Evolutionary conservation across 2,797 vertebrate genomes (phyloP).

Genomic region (Halcyon chelicuti): DNA sequence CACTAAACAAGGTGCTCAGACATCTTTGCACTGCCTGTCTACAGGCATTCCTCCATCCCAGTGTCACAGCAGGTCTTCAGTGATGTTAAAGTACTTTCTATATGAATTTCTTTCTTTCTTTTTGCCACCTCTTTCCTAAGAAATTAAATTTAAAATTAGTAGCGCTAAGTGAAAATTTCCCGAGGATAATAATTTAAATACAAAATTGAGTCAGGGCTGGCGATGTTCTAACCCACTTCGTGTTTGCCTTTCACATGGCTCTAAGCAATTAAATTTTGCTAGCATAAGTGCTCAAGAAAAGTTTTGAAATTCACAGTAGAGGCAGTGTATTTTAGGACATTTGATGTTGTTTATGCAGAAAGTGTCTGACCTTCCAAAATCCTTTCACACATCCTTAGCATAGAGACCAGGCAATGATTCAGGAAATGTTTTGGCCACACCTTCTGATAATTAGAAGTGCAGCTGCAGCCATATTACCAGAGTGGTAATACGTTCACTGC

Average conservation of each 20-base stretch:
- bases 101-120: neutral
- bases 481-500: neutral
- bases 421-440: constrained; percentile 25
- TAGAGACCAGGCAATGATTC: neutral
- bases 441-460: constrained; percentile 9
- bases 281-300: neutral
- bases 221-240: neutral
- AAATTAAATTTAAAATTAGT: neutral
- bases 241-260: neutral
- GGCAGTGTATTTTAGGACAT: neutral
- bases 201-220: constrained; percentile 13
- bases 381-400: constrained; percentile 1
- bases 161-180: neutral
- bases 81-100: neutral
- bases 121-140: neutral
- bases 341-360: neutral
- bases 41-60: neutral
- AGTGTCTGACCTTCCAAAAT: constrained; percentile 43
- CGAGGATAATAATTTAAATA: neutral
- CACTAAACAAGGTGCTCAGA: neutral
- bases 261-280: constrained; percentile 22
- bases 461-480: constrained; percentile 27
- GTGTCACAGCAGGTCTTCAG: neutral
- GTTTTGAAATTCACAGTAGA: neutral
- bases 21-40: neutral